Evolutionary conservation across 1,140 invertebrate genomes (phyloP).

Genomic region (Formica selysi): DNA sequence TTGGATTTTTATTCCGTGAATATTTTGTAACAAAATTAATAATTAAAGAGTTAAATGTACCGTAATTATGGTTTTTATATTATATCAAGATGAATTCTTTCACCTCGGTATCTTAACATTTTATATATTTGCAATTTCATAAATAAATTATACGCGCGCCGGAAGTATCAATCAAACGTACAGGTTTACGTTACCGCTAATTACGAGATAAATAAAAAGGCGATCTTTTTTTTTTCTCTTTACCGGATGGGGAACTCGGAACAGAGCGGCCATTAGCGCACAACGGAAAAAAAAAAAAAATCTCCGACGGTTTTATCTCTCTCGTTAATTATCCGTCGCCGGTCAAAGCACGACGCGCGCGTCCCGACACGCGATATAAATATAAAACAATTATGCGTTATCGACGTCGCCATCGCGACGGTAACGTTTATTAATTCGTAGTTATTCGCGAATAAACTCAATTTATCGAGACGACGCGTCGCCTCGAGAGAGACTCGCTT

Average conservation of each 20-base stretch:
- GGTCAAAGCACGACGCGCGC: slow-evolving; percentile 18
- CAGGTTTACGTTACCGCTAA: slow-evolving; percentile 33
- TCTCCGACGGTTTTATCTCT: slow-evolving; percentile 28
- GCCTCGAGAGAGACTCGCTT: neutral
- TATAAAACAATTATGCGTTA: slow-evolving; percentile 54
- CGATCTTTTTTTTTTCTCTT: neutral
- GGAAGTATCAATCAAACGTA: slow-evolving; percentile 47
- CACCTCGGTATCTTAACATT: neutral
- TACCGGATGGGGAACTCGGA: slow-evolving; percentile 26
- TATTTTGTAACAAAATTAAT: neutral
- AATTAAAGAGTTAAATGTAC: slow-evolving; percentile 5
- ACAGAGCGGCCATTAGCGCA: slow-evolving; percentile 32
- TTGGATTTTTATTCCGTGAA: neutral
- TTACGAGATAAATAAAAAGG: slow-evolving; percentile 52
- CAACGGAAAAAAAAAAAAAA: slow-evolving; percentile 12
- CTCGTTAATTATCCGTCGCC: slow-evolving; percentile 41
- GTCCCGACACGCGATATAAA: slow-evolving; percentile 36
- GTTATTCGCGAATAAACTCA: slow-evolving; percentile 40
- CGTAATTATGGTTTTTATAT: slow-evolving; percentile 14
- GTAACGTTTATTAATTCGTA: slow-evolving; percentile 52
- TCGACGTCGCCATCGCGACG: slow-evolving; percentile 29
- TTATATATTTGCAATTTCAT: neutral
- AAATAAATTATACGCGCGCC: slow-evolving; percentile 43
- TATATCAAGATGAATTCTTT: neutral
- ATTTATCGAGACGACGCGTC: slow-evolving; percentile 42